phyloP scores from a whole-genome alignment of 1,140 invertebrate genomes.

The Lordiphosa collinella region DNA sequence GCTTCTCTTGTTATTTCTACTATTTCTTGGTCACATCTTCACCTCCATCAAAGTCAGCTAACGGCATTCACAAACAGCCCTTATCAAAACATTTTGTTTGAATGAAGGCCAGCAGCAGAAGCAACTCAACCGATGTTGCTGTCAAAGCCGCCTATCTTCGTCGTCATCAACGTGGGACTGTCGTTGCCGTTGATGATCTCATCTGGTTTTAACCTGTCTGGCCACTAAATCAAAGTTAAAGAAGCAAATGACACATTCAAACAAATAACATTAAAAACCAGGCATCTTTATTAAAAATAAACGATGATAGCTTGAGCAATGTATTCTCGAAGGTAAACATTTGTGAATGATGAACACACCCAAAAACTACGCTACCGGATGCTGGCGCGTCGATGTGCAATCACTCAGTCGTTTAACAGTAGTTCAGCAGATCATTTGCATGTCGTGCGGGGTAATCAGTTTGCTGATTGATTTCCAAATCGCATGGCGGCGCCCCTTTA shows the following conservation, averaged over 20 bases:
- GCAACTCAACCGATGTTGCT: conserved; percentile 15
- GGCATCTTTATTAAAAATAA: conserved; percentile 76
- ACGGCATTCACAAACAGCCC: conserved; percentile 20
- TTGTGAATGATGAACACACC: conserved; percentile 60
- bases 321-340: conserved; percentile 39
- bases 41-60: background rate
- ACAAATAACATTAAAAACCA: conserved; percentile 31
- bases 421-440: conserved; percentile 31
- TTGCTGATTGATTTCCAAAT: conserved; percentile 54
- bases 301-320: conserved; percentile 67
- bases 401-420: conserved; percentile 35
- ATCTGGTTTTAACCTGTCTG: conserved; percentile 75
- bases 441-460: background rate
- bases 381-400: conserved; percentile 38
- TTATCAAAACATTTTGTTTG: conserved; percentile 61
- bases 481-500: conserved; percentile 23
- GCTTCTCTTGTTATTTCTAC: no score
- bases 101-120: conserved; percentile 44
- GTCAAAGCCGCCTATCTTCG: conserved; percentile 32
- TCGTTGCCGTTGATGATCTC: conserved; percentile 56
- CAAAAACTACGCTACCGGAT: conserved; percentile 48
- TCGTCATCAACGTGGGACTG: conserved; percentile 24
- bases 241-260: conserved; percentile 68
- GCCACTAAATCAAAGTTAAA: conserved; percentile 76
- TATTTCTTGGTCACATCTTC: no score